Conservation (phyloP, 2,113 vertebrate genomes). For the Balaenoptera acutorostrata region DNA sequence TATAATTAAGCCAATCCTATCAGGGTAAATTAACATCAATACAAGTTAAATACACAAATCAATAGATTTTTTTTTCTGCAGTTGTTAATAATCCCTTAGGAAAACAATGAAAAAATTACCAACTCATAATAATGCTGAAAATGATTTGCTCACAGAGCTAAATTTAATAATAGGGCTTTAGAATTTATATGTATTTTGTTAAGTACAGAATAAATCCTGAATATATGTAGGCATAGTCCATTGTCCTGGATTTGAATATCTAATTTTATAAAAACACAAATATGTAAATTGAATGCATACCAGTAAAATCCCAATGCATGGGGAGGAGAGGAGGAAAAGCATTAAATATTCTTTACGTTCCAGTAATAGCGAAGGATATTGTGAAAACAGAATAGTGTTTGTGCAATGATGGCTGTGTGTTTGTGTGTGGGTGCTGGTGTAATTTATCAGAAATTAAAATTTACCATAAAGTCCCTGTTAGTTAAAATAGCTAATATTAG, state of each 20-base stretch:
- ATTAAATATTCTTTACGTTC: background rate
- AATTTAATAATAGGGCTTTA: background rate
- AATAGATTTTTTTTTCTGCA: background rate
- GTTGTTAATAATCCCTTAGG: background rate
- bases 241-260: background rate
- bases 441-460: background rate
- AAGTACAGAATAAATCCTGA: background rate
- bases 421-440: background rate
- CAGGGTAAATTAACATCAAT: background rate
- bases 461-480: background rate
- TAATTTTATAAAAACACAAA: background rate
- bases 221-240: rapidly evolving
- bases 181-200: too few species aligned
- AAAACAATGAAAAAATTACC: background rate
- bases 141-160: background rate
- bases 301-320: background rate
- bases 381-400: background rate
- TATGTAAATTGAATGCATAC: background rate
- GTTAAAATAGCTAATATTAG: background rate
- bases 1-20: background rate
- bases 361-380: background rate
- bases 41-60: background rate
- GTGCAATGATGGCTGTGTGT: background rate
- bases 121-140: background rate
- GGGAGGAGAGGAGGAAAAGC: background rate